Evolutionary conservation across 2,888 invertebrate species (phyloP), one percentile per base, ranked within the genome.

Genomic region (Torymus tubicola): DNA sequence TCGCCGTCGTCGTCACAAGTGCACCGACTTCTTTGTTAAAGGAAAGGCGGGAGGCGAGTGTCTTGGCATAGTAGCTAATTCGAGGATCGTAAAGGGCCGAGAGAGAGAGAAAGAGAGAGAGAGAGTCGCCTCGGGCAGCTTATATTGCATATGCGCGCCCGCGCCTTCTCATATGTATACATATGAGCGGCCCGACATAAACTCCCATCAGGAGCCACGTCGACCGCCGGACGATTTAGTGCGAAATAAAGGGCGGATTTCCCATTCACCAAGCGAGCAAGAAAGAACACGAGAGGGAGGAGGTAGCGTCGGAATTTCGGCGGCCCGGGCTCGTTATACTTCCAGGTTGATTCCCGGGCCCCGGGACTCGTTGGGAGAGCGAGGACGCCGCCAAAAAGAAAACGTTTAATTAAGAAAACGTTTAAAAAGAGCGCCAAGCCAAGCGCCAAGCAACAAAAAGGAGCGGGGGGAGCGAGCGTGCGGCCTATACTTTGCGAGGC

Each of bases 61-160:
- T 42, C 52, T 24, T 24, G 60, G 18, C 24, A 53, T 57, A 57
- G 68, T 63, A 84, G 85, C 83, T 87, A 86, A 87, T 88, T 87
- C 86, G 85, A 84, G 82, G 86, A 83, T 86, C 86, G 86, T 88
- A 88, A 88, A 88, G 84, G 84, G 60, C 18, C 14, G 67, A 16
- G 70, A 64, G 16, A 82, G 78, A 75, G 76, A 10, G 21, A 21
- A 2, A 21, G 21, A 21, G 21, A 21, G 21, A 13, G 13, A 1
- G 16, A 12, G 13, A 73, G 78, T 81, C 79, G 80, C 83, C 81
- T 72, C 74, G 78, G 84, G 85, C 84, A 55, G 74, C 81, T 82
- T 76, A 24, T 42, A 42, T 42, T 31, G 11, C 63, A n/a, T 57
- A 24, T 13, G 31, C 53, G 72, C 61, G 50, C 16, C 52, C 67